Evolutionary conservation across 30 jellyfish, hydroid and myxozoan genomes (phyloP), one percentile per base, ranked within the genome.

Genomic region (Aurelia sp.): DNA sequence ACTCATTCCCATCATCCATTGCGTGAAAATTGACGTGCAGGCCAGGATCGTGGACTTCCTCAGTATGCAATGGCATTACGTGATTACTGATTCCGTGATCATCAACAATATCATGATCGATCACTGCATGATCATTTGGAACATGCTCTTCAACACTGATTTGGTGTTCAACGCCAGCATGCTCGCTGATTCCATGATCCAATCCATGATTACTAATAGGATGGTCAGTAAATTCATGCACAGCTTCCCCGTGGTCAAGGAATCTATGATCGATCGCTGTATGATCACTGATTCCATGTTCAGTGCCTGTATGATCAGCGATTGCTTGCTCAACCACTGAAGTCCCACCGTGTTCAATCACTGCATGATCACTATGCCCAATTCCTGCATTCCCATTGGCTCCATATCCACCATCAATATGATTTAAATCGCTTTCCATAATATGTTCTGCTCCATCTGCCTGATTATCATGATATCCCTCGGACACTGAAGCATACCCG

Each of bases 1-100:
- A 27, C 3, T 68, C 83, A 33, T 44, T 47, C 11, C 66, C 87
- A 37, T 63, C 78, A 4, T 80, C 90, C 47, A 53, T 80, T 41
- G 75, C 76, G 44, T 80, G 83, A n/a, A 80, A 66, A 51, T 80
- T 55, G 3, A 80, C 74, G 18, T 69, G 83, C 41, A 80, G 67
- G 20, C 90, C 90, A 11, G 90, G 90, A n/a, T 80, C 90, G 74
- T 68, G 90, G 3, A 67, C 59, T 53, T 80, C 88, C 10, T 74
- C 69, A 21, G 23, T 21, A 59, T 59, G 69, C 11, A 59, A 13
- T 59, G 69, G 11, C 16, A 59, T 63, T 17, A 6, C 68, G 16
- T 76, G 87, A 13, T 62, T 63, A 63, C 66, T 40, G 76, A 76
- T 59, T 27, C 77, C 87, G 20, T 76, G 87, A 60, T 64, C 90